These are phyloP conservation scores for Acronicta leporina DNA, from an alignment of 2,888 invertebrate genomes.

Conservation along the genomic window DNA sequence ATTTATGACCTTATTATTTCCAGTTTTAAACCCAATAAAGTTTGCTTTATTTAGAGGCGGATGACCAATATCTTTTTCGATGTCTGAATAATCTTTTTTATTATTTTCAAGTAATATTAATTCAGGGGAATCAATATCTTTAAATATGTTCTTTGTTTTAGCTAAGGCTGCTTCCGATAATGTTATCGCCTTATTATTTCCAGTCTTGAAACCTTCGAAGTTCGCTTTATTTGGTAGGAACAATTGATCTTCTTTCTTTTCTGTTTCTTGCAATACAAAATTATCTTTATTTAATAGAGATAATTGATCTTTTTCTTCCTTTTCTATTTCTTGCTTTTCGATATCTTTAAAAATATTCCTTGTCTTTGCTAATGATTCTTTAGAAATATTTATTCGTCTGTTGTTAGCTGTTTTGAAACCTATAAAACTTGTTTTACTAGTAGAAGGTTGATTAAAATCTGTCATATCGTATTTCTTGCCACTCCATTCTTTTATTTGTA, in stretches of 20 bases:
- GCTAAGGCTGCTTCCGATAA: slow-evolving; percentile 66
- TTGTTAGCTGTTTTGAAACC: slow-evolving; percentile 36
- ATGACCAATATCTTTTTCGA: not conserved
- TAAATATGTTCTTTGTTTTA: slow-evolving; percentile 58
- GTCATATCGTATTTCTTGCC: not conserved
- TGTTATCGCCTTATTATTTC: slow-evolving; percentile 61
- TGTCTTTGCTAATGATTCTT: slow-evolving; percentile 20
- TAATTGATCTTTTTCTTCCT: not conserved
- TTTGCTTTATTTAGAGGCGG: not conserved
- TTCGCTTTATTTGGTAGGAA: not conserved
- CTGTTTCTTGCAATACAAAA: not conserved
- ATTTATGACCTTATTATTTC: slow-evolving; percentile 61
- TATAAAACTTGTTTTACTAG: slow-evolving; percentile 10
- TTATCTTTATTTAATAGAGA: not conserved
- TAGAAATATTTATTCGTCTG: slow-evolving; percentile 19
- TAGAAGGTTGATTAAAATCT: slow-evolving; percentile 3
- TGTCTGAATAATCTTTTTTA: slow-evolving; percentile 12
- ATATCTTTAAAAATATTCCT: slow-evolving; percentile 39
- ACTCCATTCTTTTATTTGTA: not conserved
- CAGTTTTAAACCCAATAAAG: slow-evolving; percentile 57
- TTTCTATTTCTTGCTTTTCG: slow-evolving; percentile 4
- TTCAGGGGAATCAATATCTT: slow-evolving; percentile 53
- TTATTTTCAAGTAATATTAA: not conserved
- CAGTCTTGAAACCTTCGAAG: slow-evolving; percentile 57
- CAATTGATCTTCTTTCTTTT: not conserved